Evolutionary conservation across 1,140 invertebrate genomes (phyloP).

Genomic region (Drosophila quadrilineata): DNA sequence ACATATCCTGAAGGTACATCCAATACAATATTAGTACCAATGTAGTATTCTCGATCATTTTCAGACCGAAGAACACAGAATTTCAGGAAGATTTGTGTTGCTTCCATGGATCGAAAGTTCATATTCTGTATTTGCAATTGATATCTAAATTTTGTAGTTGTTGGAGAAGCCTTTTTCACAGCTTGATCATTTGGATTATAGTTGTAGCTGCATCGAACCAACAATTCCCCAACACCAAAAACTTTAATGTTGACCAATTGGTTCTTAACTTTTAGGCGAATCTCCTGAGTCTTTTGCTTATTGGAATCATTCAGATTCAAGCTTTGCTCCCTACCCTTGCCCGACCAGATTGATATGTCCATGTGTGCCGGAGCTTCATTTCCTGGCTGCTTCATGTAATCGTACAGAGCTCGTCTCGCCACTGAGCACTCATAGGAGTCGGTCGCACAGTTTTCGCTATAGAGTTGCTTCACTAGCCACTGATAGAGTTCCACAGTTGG

Average conservation of each 20-base stretch:
- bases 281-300: background rate
- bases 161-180: too few relatives aligned
- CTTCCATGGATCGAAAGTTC: background rate
- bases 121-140: background rate
- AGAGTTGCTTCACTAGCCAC: conserved; percentile 7
- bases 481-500: background rate
- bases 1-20: conserved; percentile 25
- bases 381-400: background rate
- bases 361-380: background rate
- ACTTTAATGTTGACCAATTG: background rate
- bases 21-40: conserved; percentile 8
- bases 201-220: background rate
- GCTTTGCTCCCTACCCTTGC: background rate
- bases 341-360: background rate
- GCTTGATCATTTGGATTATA: background rate
- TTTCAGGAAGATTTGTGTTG: background rate
- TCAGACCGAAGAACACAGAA: conserved; percentile 8
- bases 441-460: background rate
- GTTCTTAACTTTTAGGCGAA: background rate
- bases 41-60: background rate
- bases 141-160: background rate
- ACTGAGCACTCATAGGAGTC: conserved; percentile 22
- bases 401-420: conserved; percentile 16
- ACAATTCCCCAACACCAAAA: background rate
- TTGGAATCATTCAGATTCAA: background rate